These are phyloP conservation scores for Pinna nobilis DNA, from an alignment of 1,140 invertebrate species.

Conservation along the genomic window DNA sequence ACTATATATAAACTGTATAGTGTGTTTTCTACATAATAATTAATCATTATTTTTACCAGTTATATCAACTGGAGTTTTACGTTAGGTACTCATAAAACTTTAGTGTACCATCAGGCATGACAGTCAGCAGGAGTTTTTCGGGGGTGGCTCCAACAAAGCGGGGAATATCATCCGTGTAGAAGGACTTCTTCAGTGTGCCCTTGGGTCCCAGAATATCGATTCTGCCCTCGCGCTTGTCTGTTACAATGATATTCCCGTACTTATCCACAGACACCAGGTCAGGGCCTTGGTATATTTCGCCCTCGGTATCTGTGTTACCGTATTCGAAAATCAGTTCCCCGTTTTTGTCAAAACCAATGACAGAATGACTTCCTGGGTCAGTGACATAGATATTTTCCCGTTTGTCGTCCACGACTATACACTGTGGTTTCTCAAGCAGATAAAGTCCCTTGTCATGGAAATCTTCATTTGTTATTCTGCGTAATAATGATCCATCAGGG, in stretches of 20 bases:
- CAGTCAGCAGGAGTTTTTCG: slow-evolving; percentile 58
- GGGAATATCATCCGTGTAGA: slow-evolving; percentile 57
- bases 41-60: not conserved
- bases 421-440: slow-evolving; percentile 62
- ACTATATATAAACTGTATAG: too few species aligned
- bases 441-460: slow-evolving; percentile 51
- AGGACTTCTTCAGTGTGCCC: slow-evolving; percentile 59
- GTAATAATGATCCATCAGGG: slow-evolving; percentile 48
- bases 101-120: slow-evolving; percentile 56
- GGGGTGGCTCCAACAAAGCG: slow-evolving; percentile 56
- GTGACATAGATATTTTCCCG: slow-evolving; percentile 57
- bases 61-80: not conserved
- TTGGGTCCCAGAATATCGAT: slow-evolving; percentile 60
- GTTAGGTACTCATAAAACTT: slow-evolving; percentile 62
- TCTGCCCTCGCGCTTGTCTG: slow-evolving; percentile 62
- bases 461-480: slow-evolving; percentile 64
- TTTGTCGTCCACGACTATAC: slow-evolving; percentile 51
- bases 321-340: slow-evolving; percentile 63
- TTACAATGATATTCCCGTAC: slow-evolving; percentile 61
- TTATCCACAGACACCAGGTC: slow-evolving; percentile 59
- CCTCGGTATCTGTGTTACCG: slow-evolving; percentile 62
- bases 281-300: slow-evolving; percentile 63
- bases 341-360: slow-evolving; percentile 51
- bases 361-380: slow-evolving; percentile 61
- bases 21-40: too few species aligned